These are phyloP conservation scores for Cerceris rybyensis DNA, from an alignment of 2,888 invertebrate species.

Conservation along the genomic window DNA sequence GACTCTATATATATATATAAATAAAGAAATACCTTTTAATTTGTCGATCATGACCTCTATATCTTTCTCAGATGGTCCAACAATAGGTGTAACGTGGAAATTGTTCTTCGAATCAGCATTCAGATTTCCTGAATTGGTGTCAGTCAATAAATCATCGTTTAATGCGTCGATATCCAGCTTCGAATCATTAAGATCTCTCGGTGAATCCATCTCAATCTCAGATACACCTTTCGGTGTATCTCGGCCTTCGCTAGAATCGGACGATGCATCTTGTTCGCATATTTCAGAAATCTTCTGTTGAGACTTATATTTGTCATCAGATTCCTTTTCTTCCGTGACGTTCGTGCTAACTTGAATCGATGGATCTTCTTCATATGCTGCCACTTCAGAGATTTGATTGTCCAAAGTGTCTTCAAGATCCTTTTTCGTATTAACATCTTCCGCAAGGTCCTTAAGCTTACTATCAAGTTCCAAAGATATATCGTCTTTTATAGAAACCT, in stretches of 20 bases:
- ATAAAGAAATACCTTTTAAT: constrained; percentile 73
- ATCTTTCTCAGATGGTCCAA: constrained; percentile 76
- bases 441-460: not conserved
- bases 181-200: constrained; percentile 73
- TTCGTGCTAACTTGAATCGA: not conserved
- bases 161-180: constrained; percentile 72
- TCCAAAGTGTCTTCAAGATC: constrained; percentile 17
- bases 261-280: constrained; percentile 70
- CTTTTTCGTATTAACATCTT: constrained; percentile 7
- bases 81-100: constrained; percentile 67
- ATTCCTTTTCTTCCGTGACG: not conserved
- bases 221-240: constrained; percentile 76
- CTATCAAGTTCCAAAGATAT: constrained; percentile 7
- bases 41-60: constrained; percentile 79
- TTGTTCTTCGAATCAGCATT: constrained; percentile 68
- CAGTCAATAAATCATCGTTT: constrained; percentile 73
- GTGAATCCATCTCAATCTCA: constrained; percentile 78
- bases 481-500: constrained; percentile 14
- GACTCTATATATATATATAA: constrained; percentile 7
- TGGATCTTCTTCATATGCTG: constrained; percentile 13
- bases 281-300: constrained; percentile 33
- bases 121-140: constrained; percentile 44
- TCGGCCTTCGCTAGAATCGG: constrained; percentile 75
- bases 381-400: constrained; percentile 3
- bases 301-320: not conserved